Conservation (phyloP, 2,797 vertebrate species). For the Pangasius mekongensis region DNA sequence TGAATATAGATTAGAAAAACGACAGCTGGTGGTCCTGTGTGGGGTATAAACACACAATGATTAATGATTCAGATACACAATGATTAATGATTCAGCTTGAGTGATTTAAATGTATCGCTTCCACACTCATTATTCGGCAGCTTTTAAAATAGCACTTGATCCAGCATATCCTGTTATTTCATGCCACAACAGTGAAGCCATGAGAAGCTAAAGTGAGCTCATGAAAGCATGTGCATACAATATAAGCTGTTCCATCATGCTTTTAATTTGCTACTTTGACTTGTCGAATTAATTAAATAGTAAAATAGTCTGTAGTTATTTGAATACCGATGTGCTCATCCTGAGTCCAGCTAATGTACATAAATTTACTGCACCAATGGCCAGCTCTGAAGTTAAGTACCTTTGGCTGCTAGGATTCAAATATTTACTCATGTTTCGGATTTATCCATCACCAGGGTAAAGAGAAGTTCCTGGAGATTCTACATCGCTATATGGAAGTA, state of each 20-base stretch:
- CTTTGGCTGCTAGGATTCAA: background rate
- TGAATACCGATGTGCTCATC: background rate
- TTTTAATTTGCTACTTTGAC: background rate
- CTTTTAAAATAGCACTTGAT: background rate
- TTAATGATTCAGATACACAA: background rate
- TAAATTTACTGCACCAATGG: background rate
- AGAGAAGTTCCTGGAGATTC: slow-evolving; percentile 87
- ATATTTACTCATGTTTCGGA: background rate
- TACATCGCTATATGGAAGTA: slow-evolving; percentile 95
- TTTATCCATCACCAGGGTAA: slow-evolving; percentile 79
- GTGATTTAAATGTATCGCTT: background rate
- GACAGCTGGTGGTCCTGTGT: background rate
- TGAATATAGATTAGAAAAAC: slow-evolving; percentile 12
- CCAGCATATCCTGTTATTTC: too few relatives aligned
- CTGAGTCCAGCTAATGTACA: background rate
- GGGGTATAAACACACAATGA: background rate
- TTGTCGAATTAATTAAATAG: background rate
- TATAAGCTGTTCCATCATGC: background rate
- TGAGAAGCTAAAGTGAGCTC: background rate
- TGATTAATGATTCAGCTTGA: slow-evolving; percentile 2
- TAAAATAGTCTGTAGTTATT: background rate
- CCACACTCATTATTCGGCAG: background rate
- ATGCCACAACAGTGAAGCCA: background rate
- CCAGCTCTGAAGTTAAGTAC: background rate
- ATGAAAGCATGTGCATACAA: background rate